Base-by-base conservation (phyloP, 2,888 invertebrate genomes). In the Cosmia pyralina region DNA sequence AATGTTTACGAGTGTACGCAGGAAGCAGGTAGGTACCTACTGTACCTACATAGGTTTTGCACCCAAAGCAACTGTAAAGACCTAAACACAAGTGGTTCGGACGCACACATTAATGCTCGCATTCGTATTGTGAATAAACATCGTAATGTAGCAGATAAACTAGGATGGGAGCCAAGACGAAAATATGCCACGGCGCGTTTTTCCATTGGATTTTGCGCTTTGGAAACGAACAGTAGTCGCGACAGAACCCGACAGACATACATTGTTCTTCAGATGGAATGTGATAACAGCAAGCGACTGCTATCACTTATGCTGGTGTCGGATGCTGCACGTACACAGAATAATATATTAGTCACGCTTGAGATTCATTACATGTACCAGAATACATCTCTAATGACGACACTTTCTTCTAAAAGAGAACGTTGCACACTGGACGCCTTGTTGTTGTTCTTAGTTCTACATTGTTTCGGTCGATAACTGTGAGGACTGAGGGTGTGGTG, bases 151-250 rank as follows among this genome's bases (percentile, higher is more conserved):
- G 94, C 95, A 95, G 96, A 96, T 96, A 96, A 96, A 96, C 96
- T 96, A 96, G 96, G 96, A 96, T 96, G 93, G 93, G 94, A 96
- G 96, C 96, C 96, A 96, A 96, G 96, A 96, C 96, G 96, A 96
- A 96, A 96, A 96, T 96, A 96, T 96, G 94, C 96, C 91, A 94
- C 94, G 91, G 90, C 95, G 96, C 94, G 96, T 96, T 96, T 96
- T 96, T 96, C 96, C 96, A 95, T 95, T 94, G 95, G 95, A 92
- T 95, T 94, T 93, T 91, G 94, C 94, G 94, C 94, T 95, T 95
- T 95, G 93, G 93, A 94, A 94, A 94, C 95, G 92, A 91, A 90
- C 93, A 93, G 93, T 93, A 94, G 92, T 90, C 90, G 89, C 88
- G 89, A 87, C 90, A 89, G 87, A 90, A 89, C 87, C 85, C 85